Conservation (phyloP, 64 coral and sea anemone genomes). For the Porites lutea region DNA sequence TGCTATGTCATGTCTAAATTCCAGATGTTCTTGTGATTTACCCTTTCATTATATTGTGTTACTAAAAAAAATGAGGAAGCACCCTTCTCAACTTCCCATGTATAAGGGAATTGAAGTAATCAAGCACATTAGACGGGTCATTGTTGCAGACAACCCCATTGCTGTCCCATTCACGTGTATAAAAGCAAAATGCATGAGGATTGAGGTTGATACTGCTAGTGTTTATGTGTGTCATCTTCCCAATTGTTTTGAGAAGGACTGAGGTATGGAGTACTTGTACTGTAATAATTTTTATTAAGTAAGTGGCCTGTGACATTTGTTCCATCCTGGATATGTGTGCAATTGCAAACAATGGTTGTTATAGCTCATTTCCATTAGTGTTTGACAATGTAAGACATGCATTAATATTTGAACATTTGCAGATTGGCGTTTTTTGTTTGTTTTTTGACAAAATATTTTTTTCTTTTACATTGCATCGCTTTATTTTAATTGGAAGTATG, state of each 20-base stretch:
- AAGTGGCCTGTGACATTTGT: too few species aligned
- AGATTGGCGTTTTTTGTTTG: too few species aligned
- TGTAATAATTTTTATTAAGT: too few species aligned
- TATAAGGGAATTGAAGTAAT: conserved; percentile 38
- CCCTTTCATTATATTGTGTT: conserved; percentile 1
- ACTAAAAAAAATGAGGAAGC: conserved; percentile 9
- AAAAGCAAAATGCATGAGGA: conserved; percentile 34
- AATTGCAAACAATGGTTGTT: too few species aligned
- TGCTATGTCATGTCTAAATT: background rate
- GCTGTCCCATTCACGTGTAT: conserved; percentile 20
- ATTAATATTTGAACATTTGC: too few species aligned
- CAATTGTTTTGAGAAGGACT: conserved; percentile 53
- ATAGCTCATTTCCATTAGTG: too few species aligned
- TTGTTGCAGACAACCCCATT: background rate
- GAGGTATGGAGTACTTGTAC: background rate
- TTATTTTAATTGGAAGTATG: too few species aligned
- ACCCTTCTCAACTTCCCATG: background rate
- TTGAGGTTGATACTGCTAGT: conserved; percentile 14
- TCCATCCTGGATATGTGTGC: too few species aligned
- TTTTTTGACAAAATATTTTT: too few species aligned
- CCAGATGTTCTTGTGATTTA: conserved; percentile 13
- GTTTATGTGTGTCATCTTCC: conserved; percentile 50
- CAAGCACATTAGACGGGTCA: conserved; percentile 24
- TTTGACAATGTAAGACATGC: too few species aligned
- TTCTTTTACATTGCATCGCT: too few species aligned